These are phyloP conservation scores for Asarcornis scutulata DNA, from an alignment of 2,113 vertebrate genomes.

Conservation along the genomic window DNA sequence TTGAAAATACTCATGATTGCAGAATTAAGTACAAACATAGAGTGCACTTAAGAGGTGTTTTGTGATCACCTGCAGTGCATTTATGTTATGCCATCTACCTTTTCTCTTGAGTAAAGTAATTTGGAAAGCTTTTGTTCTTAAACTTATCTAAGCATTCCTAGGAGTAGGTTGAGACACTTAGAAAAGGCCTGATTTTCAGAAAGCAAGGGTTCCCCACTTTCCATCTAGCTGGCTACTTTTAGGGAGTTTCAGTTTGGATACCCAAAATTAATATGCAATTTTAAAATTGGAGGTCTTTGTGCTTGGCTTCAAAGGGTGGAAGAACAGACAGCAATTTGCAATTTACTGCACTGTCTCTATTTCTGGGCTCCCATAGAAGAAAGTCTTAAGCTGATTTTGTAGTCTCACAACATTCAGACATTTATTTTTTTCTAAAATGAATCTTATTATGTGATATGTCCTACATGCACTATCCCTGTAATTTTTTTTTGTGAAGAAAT, in stretches of 20 bases:
- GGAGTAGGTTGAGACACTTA: not conserved
- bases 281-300: not conserved
- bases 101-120: not conserved
- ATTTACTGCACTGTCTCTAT: not conserved
- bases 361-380: not conserved
- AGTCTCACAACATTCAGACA: not conserved
- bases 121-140: not conserved
- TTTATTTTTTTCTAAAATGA: not conserved
- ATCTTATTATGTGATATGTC: not conserved
- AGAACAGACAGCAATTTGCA: not conserved
- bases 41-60: not conserved
- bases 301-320: not conserved
- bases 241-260: not conserved
- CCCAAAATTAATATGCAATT: not conserved
- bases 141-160: not conserved
- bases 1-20: not conserved
- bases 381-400: not conserved
- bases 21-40: not conserved
- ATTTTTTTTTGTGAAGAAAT: not conserved
- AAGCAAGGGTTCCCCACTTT: not conserved
- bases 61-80: not conserved
- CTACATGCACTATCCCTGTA: not conserved
- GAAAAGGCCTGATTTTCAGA: not conserved
- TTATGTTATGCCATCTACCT: not conserved
- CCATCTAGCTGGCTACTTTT: not conserved